Conservation (phyloP, 1,140 invertebrate genomes). For the Monomorium pharaonis region DNA sequence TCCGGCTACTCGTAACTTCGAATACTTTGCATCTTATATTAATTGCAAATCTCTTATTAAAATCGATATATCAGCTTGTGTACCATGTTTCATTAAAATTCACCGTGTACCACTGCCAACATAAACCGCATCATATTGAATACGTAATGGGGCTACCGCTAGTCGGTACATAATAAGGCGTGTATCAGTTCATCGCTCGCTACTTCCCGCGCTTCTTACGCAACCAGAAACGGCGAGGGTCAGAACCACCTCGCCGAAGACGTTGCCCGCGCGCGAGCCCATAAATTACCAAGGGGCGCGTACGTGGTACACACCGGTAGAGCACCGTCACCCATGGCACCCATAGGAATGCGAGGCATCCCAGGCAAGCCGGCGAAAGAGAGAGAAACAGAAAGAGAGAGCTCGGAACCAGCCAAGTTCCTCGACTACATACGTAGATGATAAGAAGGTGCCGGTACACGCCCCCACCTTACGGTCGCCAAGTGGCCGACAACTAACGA, state of each 20-base stretch:
- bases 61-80: background rate
- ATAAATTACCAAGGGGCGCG: slow-evolving; percentile 33
- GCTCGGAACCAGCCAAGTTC: slow-evolving; percentile 46
- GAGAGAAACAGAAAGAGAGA: slow-evolving; percentile 31
- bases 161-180: background rate
- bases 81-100: background rate
- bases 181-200: slow-evolving; percentile 39
- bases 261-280: slow-evolving; percentile 32
- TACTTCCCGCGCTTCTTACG: slow-evolving; percentile 28
- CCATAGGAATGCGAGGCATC: slow-evolving; percentile 43
- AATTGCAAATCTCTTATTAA: background rate
- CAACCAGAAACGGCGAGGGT: slow-evolving; percentile 17
- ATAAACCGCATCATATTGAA: background rate
- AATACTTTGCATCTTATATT: background rate
- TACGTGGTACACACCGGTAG: background rate
- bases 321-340: slow-evolving; percentile 17
- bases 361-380: background rate
- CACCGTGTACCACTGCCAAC: background rate
- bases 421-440: background rate
- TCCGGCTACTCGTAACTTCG: background rate
- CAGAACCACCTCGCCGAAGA: background rate
- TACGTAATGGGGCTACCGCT: background rate
- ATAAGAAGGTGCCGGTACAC: slow-evolving; percentile 46
- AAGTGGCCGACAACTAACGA: slow-evolving; percentile 63
- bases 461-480: slow-evolving; percentile 59